Conservation (phyloP, 2,888 invertebrate genomes). For the Agriotes lineatus region DNA sequence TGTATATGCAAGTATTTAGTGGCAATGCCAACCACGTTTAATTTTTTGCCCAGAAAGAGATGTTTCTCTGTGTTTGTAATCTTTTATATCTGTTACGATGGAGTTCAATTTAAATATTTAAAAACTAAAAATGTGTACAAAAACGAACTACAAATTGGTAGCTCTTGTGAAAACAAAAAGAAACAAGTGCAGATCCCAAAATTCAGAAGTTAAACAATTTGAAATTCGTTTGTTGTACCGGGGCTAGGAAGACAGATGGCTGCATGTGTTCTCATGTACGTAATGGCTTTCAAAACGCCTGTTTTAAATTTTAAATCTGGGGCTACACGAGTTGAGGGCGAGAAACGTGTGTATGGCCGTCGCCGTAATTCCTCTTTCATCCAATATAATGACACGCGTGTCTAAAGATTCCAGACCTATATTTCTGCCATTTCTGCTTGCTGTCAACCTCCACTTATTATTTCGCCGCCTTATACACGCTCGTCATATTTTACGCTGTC, state of each 20-base stretch:
- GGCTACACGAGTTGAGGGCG: slow-evolving; percentile 1
- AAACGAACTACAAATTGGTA: too few relatives aligned
- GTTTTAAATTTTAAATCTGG: slow-evolving; percentile 37
- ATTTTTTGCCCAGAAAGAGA: too few relatives aligned
- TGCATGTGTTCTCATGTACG: slow-evolving; percentile 34
- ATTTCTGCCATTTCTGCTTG: slow-evolving; percentile 22
- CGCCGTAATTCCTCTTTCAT: slow-evolving; percentile 10
- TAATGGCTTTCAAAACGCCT: slow-evolving; percentile 38
- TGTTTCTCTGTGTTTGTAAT: too few relatives aligned
- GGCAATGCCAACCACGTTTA: too few relatives aligned
- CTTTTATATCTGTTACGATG: too few relatives aligned
- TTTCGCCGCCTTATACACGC: slow-evolving; percentile 33
- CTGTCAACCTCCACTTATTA: slow-evolving; percentile 42
- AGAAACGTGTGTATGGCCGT: slow-evolving; percentile 10
- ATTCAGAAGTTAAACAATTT: slow-evolving; percentile 14
- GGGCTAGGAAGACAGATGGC: slow-evolving; percentile 19
- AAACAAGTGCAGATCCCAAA: neutral
- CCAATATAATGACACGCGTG: slow-evolving; percentile 13
- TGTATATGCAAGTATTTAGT: too few relatives aligned
- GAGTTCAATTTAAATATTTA: too few relatives aligned
- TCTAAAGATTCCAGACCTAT: slow-evolving; percentile 22
- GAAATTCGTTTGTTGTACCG: slow-evolving; percentile 1
- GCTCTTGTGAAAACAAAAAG: too few relatives aligned
- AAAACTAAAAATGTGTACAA: too few relatives aligned
- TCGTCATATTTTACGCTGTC: slow-evolving; percentile 41